Evolutionary conservation across 2,888 invertebrate species (phyloP).

Genomic region (Dynastes maya): DNA sequence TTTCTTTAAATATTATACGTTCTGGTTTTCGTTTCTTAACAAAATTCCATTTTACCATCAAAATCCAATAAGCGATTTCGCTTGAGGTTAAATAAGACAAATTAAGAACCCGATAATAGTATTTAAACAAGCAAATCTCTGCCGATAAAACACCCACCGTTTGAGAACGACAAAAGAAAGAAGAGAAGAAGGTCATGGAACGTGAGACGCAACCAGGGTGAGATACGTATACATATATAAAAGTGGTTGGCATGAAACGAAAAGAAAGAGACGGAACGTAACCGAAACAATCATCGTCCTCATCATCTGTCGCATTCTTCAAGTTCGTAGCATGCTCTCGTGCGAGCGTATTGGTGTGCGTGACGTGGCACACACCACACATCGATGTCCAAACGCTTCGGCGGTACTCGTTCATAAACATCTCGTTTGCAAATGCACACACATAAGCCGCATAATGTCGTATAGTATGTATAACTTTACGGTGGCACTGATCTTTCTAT

Average conservation of each 20-base stretch:
- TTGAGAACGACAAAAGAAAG: not conserved
- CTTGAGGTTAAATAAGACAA: no score
- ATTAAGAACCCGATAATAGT: not conserved
- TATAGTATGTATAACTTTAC: slow-evolving; percentile 60
- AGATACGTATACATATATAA: not conserved
- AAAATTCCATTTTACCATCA: no score
- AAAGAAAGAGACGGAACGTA: not conserved
- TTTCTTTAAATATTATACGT: no score
- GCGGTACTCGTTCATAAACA: slow-evolving; percentile 64
- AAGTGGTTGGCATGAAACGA: no score
- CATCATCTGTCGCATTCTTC: slow-evolving; percentile 60
- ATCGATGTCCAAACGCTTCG: not conserved
- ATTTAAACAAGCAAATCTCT: slow-evolving; percentile 13
- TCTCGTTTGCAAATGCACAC: slow-evolving; percentile 68
- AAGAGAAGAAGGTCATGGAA: not conserved
- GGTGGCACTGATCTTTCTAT: slow-evolving; percentile 66
- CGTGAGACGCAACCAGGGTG: not conserved
- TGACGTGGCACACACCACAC: no score
- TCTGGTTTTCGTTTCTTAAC: no score
- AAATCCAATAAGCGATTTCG: no score
- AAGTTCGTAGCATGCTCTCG: slow-evolving; percentile 56
- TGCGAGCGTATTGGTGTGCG: not conserved
- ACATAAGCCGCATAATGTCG: slow-evolving; percentile 64
- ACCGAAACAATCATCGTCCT: slow-evolving; percentile 56
- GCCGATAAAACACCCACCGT: slow-evolving; percentile 1